phyloP scores from a whole-genome alignment of 2,113 vertebrate genomes.

The Plecturocebus donacophilus region DNA sequence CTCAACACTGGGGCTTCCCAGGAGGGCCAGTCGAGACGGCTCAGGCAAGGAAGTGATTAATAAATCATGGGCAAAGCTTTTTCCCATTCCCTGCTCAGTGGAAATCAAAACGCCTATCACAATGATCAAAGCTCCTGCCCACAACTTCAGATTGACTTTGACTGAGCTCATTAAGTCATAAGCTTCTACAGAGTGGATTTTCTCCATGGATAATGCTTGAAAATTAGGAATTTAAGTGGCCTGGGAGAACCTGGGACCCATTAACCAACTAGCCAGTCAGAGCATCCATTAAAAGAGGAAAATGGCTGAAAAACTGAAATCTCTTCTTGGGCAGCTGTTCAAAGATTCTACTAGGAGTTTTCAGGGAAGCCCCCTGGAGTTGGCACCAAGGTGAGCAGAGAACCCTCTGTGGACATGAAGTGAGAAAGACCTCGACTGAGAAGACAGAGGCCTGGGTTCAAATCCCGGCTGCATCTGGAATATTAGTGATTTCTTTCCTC shows the following conservation, averaged over 20 bases:
- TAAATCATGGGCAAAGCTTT: not conserved
- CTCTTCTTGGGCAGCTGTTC: slow-evolving; percentile 47
- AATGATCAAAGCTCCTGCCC: not conserved
- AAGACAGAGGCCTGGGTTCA: not conserved
- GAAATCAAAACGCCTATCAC: not conserved
- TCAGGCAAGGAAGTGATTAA: not conserved
- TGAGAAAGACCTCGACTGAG: not conserved
- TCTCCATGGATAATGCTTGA: slow-evolving; percentile 43
- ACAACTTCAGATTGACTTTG: not conserved
- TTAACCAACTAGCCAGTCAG: slow-evolving; percentile 64
- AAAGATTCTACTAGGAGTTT: slow-evolving; percentile 59
- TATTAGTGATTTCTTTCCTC: too few species aligned
- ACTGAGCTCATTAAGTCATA: slow-evolving; percentile 43
- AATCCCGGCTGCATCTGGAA: not conserved
- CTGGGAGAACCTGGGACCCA: slow-evolving; percentile 49
- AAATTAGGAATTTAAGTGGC: slow-evolving; percentile 66
- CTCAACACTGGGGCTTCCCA: not conserved
- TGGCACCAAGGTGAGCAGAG: rapidly evolving
- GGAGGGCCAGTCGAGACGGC: not conserved
- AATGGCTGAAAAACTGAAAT: slow-evolving; percentile 58
- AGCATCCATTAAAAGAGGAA: slow-evolving; percentile 67
- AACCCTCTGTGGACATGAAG: not conserved
- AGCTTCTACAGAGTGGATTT: slow-evolving; percentile 14
- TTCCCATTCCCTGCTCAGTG: rapidly evolving
- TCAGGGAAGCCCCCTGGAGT: not conserved